Conservation (phyloP, 2,888 invertebrate species). For the Troides helena region DNA sequence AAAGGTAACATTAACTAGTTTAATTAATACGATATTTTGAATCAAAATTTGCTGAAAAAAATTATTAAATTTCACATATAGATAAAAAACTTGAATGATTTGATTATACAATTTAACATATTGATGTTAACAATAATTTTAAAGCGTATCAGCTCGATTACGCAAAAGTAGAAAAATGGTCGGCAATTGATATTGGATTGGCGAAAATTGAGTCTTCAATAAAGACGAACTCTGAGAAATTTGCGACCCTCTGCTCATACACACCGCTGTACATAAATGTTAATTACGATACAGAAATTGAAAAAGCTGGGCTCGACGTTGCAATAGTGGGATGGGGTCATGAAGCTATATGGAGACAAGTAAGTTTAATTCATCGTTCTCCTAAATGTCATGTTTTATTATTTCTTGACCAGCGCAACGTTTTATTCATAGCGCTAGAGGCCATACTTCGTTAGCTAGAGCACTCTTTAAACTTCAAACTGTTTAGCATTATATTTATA, state of each 20-base stretch:
- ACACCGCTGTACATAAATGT: constrained; percentile 27
- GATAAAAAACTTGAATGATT: not conserved
- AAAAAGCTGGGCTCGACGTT: constrained; percentile 36
- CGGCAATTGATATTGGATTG: constrained; percentile 17
- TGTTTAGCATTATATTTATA: too few species aligned
- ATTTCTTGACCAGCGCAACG: too few species aligned
- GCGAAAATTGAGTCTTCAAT: constrained; percentile 10
- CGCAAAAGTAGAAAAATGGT: constrained; percentile 15
- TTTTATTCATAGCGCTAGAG: too few species aligned
- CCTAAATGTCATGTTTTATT: not conserved
- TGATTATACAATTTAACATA: not conserved
- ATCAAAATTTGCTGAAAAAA: too few species aligned
- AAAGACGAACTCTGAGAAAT: not conserved
- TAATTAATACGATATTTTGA: not conserved
- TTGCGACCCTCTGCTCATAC: not conserved
- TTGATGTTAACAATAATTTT: not conserved
- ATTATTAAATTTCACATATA: not conserved
- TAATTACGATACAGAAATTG: constrained; percentile 41
- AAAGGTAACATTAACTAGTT: constrained; percentile 34
- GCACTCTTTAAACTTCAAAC: too few species aligned
- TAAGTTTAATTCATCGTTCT: not conserved
- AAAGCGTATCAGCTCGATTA: constrained; percentile 12
- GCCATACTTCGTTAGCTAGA: too few species aligned
- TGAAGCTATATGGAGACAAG: not conserved
- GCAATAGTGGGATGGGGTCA: constrained; percentile 48